Evolutionary conservation across 2,888 invertebrate genomes (phyloP).

Genomic region (Crematogaster levior): DNA sequence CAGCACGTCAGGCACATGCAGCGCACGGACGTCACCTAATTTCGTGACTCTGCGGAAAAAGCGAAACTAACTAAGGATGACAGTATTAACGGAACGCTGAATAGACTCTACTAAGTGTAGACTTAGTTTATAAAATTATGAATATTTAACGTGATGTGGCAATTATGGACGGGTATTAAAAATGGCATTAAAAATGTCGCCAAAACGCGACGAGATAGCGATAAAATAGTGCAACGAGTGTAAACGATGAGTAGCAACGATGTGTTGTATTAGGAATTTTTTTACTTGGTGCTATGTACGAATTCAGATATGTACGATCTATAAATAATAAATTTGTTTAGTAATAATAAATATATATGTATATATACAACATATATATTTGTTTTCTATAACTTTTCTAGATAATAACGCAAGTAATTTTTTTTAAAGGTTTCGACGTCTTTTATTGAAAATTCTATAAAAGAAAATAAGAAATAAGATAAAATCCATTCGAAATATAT

Average conservation of each 20-base stretch:
- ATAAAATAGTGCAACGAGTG: conserved; percentile 26
- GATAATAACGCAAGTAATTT: background rate
- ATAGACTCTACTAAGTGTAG: conserved; percentile 20
- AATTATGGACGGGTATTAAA: conserved; percentile 4
- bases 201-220: conserved; percentile 19
- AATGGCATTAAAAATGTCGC: background rate
- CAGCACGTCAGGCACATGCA: conserved; percentile 78
- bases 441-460: conserved; percentile 8
- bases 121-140: conserved; percentile 10
- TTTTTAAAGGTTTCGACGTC: background rate
- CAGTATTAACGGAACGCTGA: conserved; percentile 16
- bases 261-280: conserved; percentile 39
- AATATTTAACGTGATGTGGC: conserved; percentile 24
- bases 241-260: conserved; percentile 36
- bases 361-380: background rate
- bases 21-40: conserved; percentile 79
- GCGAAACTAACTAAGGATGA: background rate
- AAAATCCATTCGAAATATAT: background rate
- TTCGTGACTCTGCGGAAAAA: background rate
- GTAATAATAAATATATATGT: conserved; percentile 1
- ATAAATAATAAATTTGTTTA: conserved; percentile 48
- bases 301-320: conserved; percentile 26
- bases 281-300: conserved; percentile 51
- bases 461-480: background rate
- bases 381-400: background rate